Evolutionary conservation across 1,140 invertebrate species (phyloP), one percentile per base, ranked within the genome.

Genomic region (Drosophila bipectinata): DNA sequence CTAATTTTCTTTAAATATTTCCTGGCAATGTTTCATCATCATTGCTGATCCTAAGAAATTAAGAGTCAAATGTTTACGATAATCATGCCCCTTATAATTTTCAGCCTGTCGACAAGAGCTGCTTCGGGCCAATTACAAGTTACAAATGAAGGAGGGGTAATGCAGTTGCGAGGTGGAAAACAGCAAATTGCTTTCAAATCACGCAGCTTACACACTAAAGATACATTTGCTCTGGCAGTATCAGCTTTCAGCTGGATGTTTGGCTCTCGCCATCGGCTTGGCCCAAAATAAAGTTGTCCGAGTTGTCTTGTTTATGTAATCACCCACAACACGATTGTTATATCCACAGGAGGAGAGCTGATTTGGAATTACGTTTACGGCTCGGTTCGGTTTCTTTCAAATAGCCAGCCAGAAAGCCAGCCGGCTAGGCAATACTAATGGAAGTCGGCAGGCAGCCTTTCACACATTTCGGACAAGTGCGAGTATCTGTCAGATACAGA

Each of bases 301-400:
- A 75, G 54, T 60, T 78, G 73, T 76, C 72, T 76, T 71, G 74
- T 78, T 85, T 85, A 85, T 85, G 82, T 87, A 85, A 85, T 85
- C 81, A 81, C 82, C 81, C 81, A 87, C 81, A 87, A 87, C 78
- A 68, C 84, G 82, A 85, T 85, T 87, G 79, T 83, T 82, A 51
- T 72, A 72, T 72, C 68, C 26, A 21, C 37, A 47, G 44, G 15
- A 48, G n/a, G 41, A 18, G 10, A 47, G 48, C 39, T 30, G 72
- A 66, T 74, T 66, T 66, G 71, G 48, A 63, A 56, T 74, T 74
- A 58, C 71, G 51, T 37, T 68, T 52, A 45, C 47, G 28, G 60
- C 26, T 47, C 12, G 24, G 6, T 14, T 24, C 14, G 30, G 59
- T 26, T 52, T 62, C 28, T 63, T 52, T 53, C 34, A 26, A 15